phyloP scores from a whole-genome alignment of 1,140 invertebrate species.

The Hycleus cichorii region DNA sequence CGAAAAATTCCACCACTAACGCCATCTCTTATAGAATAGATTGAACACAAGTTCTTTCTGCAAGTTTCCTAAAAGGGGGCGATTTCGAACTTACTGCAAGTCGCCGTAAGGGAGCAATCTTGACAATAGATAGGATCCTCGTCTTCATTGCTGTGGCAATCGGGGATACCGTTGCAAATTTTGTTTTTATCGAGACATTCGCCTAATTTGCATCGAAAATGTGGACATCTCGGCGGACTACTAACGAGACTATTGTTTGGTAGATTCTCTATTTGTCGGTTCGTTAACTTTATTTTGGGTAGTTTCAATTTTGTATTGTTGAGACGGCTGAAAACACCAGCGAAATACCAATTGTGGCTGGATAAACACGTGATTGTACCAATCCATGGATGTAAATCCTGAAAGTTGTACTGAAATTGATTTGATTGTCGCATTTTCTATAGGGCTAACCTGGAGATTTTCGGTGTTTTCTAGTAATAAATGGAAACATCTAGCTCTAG shows the following conservation, averaged over 20 bases:
- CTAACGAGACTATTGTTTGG: not conserved
- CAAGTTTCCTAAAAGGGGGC: not conserved
- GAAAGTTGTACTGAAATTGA: too few relatives aligned
- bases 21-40: not conserved
- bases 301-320: slow-evolving; percentile 6
- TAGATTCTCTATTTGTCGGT: slow-evolving; percentile 17
- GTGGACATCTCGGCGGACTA: slow-evolving; percentile 43
- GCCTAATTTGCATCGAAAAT: slow-evolving; percentile 61
- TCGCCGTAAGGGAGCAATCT: slow-evolving; percentile 25
- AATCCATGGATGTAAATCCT: slow-evolving; percentile 41
- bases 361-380: slow-evolving; percentile 54
- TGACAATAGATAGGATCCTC: slow-evolving; percentile 49
- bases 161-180: slow-evolving; percentile 60
- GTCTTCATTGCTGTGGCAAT: slow-evolving; percentile 64
- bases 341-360: slow-evolving; percentile 53
- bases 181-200: slow-evolving; percentile 54
- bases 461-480: too few relatives aligned
- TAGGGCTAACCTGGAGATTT: too few relatives aligned
- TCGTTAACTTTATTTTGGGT: slow-evolving; percentile 23
- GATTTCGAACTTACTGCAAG: slow-evolving; percentile 31
- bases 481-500: slow-evolving; percentile 47
- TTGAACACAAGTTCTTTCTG: not conserved
- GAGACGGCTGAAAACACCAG: slow-evolving; percentile 48
- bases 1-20: not conserved
- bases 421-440: too few relatives aligned